Conservation (phyloP, 2,797 vertebrate genomes). For the Syngnathus acus region DNA sequence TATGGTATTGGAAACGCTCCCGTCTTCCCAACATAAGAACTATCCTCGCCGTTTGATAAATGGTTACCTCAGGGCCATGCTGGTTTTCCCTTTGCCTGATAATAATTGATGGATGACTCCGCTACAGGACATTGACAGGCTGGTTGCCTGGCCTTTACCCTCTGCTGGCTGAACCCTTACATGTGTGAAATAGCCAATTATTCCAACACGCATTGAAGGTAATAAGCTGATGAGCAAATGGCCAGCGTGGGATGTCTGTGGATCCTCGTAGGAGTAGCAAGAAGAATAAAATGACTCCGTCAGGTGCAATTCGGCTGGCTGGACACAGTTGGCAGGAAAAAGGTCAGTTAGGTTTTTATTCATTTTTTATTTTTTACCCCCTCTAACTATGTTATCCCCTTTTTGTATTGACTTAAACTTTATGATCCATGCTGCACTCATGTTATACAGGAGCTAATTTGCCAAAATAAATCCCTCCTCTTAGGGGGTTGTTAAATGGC, state of each 20-base stretch:
- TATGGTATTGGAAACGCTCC: not conserved
- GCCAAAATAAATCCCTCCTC: slow-evolving; percentile 86
- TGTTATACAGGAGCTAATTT: slow-evolving; percentile 88
- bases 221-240: slow-evolving; percentile 93
- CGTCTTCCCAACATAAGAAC: not conserved
- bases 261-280: slow-evolving; percentile 57
- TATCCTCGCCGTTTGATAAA: slow-evolving; percentile 54
- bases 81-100: slow-evolving; percentile 78
- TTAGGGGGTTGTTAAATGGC: slow-evolving; percentile 92
- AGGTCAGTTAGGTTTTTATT: slow-evolving; percentile 50
- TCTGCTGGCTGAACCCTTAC: slow-evolving; percentile 88
- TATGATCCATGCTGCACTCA: slow-evolving; percentile 87
- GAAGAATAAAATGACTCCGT: slow-evolving; percentile 77
- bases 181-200: slow-evolving; percentile 99
- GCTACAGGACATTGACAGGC: slow-evolving; percentile 81
- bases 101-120: slow-evolving; percentile 92
- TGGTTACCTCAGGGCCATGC: slow-evolving; percentile 69
- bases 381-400: slow-evolving; percentile 67
- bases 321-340: slow-evolving; percentile 18
- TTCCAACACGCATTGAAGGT: slow-evolving; percentile 81
- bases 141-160: slow-evolving; percentile 91
- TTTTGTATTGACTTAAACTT: slow-evolving; percentile 92
- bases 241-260: slow-evolving; percentile 76
- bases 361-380: slow-evolving; percentile 15
- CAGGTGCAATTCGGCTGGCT: slow-evolving; percentile 74